Conservation (phyloP, 2,888 invertebrate genomes). For the Philonicus albiceps region DNA sequence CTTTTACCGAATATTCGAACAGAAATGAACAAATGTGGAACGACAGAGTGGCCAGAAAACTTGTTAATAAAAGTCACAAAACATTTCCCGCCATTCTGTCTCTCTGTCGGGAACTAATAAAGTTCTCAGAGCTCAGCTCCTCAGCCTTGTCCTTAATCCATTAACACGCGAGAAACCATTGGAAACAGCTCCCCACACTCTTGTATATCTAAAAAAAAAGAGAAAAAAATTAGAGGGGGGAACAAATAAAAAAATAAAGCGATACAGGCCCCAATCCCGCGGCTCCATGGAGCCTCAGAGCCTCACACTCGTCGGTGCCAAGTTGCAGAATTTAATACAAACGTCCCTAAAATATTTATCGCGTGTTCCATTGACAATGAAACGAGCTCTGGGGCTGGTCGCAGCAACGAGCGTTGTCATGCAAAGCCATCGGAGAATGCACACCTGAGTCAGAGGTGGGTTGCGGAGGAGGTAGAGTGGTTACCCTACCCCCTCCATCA, state of each 20-base stretch:
- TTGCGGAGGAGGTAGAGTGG: background rate
- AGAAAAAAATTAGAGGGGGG: background rate
- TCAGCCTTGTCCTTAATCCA: background rate
- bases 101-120: background rate
- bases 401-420: background rate
- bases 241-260: background rate
- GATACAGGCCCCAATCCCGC: background rate
- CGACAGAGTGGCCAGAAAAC: background rate
- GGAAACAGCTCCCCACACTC: background rate
- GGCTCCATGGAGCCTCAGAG: background rate
- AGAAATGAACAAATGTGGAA: background rate
- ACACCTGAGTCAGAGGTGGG: conserved; percentile 4
- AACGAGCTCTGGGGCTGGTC: conserved; percentile 3
- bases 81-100: background rate
- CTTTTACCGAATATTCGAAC: background rate
- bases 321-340: conserved; percentile 11
- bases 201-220: background rate
- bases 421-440: conserved; percentile 20
- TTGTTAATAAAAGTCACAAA: background rate
- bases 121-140: background rate
- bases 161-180: background rate
- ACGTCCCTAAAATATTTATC: conserved; percentile 22
- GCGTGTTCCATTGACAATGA: conserved; percentile 27
- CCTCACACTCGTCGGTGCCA: background rate
- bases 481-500: background rate